Evolutionary conservation across 2,797 vertebrate species (phyloP).

Genomic region (Aldrovandia affinis): DNA sequence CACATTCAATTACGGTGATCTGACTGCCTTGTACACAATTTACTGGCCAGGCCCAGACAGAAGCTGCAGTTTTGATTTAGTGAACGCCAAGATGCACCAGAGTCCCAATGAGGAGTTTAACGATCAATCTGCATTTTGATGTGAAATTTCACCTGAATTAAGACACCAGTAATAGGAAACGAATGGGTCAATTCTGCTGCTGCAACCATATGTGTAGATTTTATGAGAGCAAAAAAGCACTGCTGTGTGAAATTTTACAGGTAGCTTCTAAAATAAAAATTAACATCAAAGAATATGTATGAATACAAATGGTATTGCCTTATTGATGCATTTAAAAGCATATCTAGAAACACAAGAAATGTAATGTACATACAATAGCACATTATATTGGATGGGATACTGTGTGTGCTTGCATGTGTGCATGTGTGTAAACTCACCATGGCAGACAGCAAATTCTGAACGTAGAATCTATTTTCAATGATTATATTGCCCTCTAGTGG

Average conservation of each 20-base stretch:
- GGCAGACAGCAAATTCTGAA: too few species aligned
- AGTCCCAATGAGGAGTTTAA: slow-evolving; percentile 60
- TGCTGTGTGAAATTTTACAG: not conserved
- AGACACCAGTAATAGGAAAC: slow-evolving; percentile 28
- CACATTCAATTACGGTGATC: slow-evolving; percentile 78
- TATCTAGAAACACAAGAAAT: not conserved
- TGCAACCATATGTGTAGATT: not conserved
- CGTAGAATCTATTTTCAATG: not conserved
- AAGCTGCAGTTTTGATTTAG: slow-evolving; percentile 67
- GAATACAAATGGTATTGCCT: not conserved
- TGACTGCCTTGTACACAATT: slow-evolving; percentile 57
- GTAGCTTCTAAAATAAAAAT: not conserved
- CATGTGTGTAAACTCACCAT: not conserved
- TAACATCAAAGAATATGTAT: not conserved
- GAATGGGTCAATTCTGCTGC: not conserved
- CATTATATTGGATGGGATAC: not conserved
- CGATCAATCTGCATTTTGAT: slow-evolving; percentile 65
- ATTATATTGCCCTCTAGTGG: slow-evolving; percentile 1
- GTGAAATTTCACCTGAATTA: slow-evolving; percentile 69
- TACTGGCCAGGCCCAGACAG: slow-evolving; percentile 55
- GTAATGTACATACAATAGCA: too few species aligned
- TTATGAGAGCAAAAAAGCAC: not conserved
- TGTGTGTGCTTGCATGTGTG: not conserved
- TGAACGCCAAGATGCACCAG: slow-evolving; percentile 53
- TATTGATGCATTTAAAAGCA: not conserved